These are phyloP conservation scores for Montipora cactus DNA, from an alignment of 64 coral and sea anemone genomes.

Conservation along the genomic window DNA sequence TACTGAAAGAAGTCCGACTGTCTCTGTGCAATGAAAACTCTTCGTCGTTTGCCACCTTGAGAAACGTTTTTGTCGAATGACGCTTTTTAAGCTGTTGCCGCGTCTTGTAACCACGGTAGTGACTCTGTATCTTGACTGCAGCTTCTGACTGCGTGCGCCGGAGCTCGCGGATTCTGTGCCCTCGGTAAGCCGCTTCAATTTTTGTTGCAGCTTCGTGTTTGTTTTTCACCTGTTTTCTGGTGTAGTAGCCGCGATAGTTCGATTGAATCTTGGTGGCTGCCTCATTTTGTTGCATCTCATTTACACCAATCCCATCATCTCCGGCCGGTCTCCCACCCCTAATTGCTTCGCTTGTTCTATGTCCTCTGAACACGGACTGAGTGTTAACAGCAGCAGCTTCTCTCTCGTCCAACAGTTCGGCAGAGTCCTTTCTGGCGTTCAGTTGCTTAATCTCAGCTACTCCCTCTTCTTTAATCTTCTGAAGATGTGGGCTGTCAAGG, in stretches of 20 bases:
- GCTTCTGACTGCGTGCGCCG: constrained; percentile 43
- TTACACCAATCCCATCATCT: not conserved
- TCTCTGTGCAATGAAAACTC: constrained; percentile 61
- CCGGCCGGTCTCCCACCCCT: not conserved
- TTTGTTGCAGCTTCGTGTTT: constrained; percentile 42
- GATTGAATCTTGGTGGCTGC: constrained; percentile 76
- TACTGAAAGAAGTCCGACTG: constrained; percentile 83
- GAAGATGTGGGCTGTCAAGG: not conserved
- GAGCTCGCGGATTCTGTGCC: constrained; percentile 35
- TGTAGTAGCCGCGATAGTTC: constrained; percentile 66
- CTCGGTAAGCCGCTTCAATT: constrained; percentile 73
- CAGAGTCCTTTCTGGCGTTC: not conserved
- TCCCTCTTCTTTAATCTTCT: not conserved
- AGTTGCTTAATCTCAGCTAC: not conserved
- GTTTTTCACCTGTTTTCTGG: not conserved
- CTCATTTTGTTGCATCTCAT: not conserved
- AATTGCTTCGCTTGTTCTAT: constrained; percentile 8
- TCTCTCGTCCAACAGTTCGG: not conserved
- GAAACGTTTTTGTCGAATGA: constrained; percentile 20
- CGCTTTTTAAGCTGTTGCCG: constrained; percentile 52
- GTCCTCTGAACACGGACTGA: constrained; percentile 28
- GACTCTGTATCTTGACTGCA: constrained; percentile 71
- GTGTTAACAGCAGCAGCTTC: constrained; percentile 38
- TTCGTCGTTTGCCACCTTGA: constrained; percentile 29
- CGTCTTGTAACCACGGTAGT: constrained; percentile 62